phyloP scores from a whole-genome alignment of 2,113 vertebrate genomes.

The Pelmatolapia mariae region DNA sequence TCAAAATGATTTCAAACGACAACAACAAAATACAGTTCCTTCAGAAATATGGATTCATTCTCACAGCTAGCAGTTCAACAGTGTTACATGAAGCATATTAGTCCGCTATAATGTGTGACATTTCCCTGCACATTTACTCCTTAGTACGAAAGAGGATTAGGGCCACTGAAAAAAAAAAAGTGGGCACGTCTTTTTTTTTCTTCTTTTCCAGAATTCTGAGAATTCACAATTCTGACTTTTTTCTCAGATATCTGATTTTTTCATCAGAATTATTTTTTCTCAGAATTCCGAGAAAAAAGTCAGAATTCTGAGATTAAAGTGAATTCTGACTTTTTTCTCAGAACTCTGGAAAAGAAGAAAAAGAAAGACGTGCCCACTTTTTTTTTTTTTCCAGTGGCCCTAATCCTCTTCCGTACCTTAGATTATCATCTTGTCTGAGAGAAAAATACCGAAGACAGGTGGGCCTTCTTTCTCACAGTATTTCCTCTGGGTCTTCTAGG shows the following conservation, averaged over 20 bases:
- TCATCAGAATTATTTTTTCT: too few species aligned
- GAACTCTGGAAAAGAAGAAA: background rate
- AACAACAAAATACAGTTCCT: background rate
- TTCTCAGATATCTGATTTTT: too few species aligned
- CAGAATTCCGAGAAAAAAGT: too few species aligned
- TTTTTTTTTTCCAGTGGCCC: background rate
- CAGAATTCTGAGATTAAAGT: too few species aligned
- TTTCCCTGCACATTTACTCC: background rate
- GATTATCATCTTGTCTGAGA: background rate
- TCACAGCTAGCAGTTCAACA: background rate
- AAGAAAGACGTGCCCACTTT: background rate
- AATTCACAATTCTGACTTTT: background rate
- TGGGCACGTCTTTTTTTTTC: rapidly evolving
- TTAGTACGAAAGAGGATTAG: background rate
- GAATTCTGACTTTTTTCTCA: background rate
- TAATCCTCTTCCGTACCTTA: background rate
- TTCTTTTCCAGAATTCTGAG: background rate
- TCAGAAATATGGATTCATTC: background rate
- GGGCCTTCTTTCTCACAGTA: background rate
- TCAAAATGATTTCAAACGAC: background rate
- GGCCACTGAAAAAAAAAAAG: rapidly evolving
- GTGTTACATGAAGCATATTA: background rate
- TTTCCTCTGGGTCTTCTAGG: background rate
- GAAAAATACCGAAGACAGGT: background rate
- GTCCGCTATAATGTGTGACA: background rate